Conservation (phyloP, 2,888 invertebrate genomes). For the Xanthia icteritia region DNA sequence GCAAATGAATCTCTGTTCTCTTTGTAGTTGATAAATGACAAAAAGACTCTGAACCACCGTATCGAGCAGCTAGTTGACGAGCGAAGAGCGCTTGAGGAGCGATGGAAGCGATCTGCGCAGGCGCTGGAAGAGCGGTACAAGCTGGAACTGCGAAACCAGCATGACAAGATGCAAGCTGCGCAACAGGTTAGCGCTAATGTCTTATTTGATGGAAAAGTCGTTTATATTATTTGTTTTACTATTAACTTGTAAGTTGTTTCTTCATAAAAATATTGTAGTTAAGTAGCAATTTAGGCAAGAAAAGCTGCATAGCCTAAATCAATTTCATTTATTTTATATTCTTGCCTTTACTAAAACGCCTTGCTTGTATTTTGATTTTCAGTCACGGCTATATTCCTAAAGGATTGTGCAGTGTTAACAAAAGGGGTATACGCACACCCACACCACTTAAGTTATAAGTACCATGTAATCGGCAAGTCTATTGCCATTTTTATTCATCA, state of each 20-base stretch:
- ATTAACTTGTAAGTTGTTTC: not conserved
- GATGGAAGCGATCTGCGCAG: conserved; percentile 92
- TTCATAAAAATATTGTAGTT: not conserved
- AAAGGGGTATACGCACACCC: not conserved
- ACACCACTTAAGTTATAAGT: not conserved
- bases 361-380: not conserved
- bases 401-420: not conserved
- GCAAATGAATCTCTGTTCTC: not conserved
- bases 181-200: conserved; percentile 90
- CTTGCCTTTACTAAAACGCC: not conserved
- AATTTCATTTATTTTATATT: not conserved
- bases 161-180: conserved; percentile 94
- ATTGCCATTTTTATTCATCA: not conserved
- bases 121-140: conserved; percentile 94
- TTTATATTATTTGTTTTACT: not conserved
- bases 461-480: not conserved
- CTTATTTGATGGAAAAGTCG: not conserved
- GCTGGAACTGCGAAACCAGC: conserved; percentile 93
- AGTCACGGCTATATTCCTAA: not conserved
- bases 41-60: conserved; percentile 93
- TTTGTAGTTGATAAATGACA: conserved; percentile 93
- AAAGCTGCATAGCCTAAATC: not conserved
- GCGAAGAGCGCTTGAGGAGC: conserved; percentile 92
- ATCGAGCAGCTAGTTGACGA: conserved; percentile 92
- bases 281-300: not conserved